These are phyloP conservation scores for Menidia beryllina DNA, from an alignment of 2,113 vertebrate species.

Conservation along the genomic window DNA sequence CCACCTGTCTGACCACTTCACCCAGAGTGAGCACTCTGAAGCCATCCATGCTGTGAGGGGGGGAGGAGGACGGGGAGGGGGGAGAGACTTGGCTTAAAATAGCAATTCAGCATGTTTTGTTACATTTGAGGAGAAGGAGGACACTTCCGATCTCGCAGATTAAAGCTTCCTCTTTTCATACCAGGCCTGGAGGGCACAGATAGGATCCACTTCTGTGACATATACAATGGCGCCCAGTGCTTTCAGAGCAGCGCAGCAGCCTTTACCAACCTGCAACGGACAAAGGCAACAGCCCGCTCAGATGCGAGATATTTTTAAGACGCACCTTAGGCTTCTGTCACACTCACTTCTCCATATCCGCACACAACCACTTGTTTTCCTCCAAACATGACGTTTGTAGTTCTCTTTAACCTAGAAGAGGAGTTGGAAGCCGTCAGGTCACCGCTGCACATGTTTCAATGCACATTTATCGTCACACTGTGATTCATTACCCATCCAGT, in stretches of 20 bases:
- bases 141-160: conserved; percentile 18
- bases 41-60: conserved; percentile 91
- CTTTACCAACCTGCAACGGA: conserved; percentile 90
- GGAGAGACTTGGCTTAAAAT: neutral
- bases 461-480: conserved; percentile 14
- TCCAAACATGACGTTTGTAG: conserved; percentile 94
- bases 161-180: conserved; percentile 73
- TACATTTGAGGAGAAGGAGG: neutral
- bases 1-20: conserved; percentile 89
- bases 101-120: conserved; percentile 7
- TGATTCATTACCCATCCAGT: conserved; percentile 87
- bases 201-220: conserved; percentile 94
- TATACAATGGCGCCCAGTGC: conserved; percentile 91
- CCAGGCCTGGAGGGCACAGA: conserved; percentile 96
- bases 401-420: conserved; percentile 86
- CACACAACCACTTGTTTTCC: conserved; percentile 93
- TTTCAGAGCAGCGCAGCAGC: conserved; percentile 91
- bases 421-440: conserved; percentile 22
- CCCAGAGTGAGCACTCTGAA: conserved; percentile 90
- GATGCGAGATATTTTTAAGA: neutral
- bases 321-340: neutral
- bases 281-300: neutral
- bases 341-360: conserved; percentile 92
- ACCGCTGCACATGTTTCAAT: neutral
- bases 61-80: neutral